These are phyloP conservation scores for Xanthia icteritia DNA, from an alignment of 2,888 invertebrate genomes.

Conservation along the genomic window DNA sequence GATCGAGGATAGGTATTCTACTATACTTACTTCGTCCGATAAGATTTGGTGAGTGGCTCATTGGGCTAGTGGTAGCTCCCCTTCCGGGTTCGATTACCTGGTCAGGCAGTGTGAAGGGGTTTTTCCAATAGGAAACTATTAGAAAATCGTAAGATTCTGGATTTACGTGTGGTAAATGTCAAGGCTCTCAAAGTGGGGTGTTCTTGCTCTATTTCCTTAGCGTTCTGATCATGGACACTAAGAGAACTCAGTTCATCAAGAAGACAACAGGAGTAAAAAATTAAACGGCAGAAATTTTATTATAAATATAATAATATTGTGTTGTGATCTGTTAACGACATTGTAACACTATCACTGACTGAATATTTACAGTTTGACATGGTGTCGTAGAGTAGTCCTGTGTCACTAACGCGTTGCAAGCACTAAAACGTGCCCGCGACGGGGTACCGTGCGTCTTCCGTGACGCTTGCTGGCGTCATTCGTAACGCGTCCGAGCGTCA, in stretches of 20 bases:
- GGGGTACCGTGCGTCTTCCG: constrained; percentile 15
- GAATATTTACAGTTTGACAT: constrained; percentile 47
- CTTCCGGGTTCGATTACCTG: no score
- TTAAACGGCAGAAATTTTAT: constrained; percentile 41
- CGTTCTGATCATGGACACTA: no score
- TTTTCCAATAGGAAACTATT: no score
- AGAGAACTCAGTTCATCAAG: background rate
- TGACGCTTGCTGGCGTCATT: constrained; percentile 6
- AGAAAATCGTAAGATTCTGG: no score
- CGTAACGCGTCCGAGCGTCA: constrained; percentile 11
- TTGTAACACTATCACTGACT: constrained; percentile 51
- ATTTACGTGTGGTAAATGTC: no score
- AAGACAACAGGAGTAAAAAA: background rate
- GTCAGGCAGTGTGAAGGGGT: no score
- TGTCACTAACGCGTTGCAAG: constrained; percentile 20
- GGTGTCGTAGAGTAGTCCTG: constrained; percentile 14
- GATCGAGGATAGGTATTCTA: no score
- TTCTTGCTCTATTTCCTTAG: no score
- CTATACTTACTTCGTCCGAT: no score
- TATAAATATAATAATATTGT: constrained; percentile 89
- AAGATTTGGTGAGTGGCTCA: no score
- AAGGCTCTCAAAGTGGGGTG: no score
- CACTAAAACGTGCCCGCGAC: constrained; percentile 51
- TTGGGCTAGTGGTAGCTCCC: no score
- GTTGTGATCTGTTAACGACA: constrained; percentile 66